phyloP scores from a whole-genome alignment of 2,113 vertebrate genomes.

The Plecotus auritus region DNA sequence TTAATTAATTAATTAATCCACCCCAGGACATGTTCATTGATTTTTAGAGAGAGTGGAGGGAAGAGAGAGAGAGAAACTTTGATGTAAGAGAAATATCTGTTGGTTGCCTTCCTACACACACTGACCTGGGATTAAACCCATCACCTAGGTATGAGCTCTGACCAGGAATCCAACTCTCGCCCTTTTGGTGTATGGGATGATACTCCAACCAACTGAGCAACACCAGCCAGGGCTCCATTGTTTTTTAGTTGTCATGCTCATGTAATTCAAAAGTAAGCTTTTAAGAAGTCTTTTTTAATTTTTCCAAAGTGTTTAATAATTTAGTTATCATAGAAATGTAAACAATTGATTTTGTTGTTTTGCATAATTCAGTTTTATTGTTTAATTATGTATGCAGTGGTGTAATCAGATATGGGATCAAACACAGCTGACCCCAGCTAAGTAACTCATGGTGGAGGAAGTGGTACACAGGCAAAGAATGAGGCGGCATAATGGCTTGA shows the following conservation, averaged over 20 bases:
- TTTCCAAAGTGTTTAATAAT: background rate
- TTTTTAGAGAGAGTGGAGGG: background rate
- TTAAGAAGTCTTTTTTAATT: background rate
- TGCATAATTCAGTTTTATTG: background rate
- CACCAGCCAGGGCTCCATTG: background rate
- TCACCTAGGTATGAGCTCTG: background rate
- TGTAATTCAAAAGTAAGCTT: conserved; percentile 28
- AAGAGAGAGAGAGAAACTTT: background rate
- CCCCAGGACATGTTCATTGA: background rate
- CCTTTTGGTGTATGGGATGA: background rate
- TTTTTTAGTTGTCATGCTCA: background rate
- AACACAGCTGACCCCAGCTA: background rate
- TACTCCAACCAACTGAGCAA: background rate
- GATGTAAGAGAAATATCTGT: background rate
- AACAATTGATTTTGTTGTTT: background rate
- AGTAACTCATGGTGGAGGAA: background rate
- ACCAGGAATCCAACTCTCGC: background rate
- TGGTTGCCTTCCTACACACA: background rate
- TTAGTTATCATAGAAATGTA: background rate
- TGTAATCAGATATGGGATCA: background rate
- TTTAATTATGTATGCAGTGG: background rate
- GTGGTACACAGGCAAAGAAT: background rate
- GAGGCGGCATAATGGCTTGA: fast-evolving
- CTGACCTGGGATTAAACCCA: background rate
- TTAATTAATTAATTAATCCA: background rate